Percentiles rank a stretch among this genome's conserved stretches.
These are phyloP conservation scores for Tetrax tetrax DNA, from an alignment of 2,113 vertebrate species.

Conservation along the genomic window DNA sequence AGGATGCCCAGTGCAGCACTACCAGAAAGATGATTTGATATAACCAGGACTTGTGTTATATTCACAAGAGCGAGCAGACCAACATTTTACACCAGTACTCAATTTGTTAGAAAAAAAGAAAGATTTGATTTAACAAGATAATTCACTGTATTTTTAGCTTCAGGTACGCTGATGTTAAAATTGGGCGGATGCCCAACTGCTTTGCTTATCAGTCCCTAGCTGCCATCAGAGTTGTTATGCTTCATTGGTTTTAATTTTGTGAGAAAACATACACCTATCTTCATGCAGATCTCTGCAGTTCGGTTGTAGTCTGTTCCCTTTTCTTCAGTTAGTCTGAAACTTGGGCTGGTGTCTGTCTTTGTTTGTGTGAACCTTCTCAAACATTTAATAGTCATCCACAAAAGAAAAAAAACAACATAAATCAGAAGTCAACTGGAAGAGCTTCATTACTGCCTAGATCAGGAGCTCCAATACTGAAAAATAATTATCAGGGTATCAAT, in stretches of 20 bases:
- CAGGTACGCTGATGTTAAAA: accelerated
- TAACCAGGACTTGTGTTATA: not conserved
- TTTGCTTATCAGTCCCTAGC: not conserved
- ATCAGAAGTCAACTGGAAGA: not conserved
- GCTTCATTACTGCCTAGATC: not conserved
- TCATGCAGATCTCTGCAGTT: not conserved
- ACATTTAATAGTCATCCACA: not conserved
- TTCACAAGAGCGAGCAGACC: accelerated
- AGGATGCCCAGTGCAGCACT: too few relatives aligned
- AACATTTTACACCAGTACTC: not conserved
- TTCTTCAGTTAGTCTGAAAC: not conserved
- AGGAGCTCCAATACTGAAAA: not conserved
- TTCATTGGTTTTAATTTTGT: not conserved
- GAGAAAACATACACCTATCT: not conserved
- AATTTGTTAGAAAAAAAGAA: not conserved
- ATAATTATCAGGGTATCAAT: too few relatives aligned
- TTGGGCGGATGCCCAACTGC: not conserved
- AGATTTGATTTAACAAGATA: not conserved
- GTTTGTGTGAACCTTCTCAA: not conserved
- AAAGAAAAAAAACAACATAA: not conserved
- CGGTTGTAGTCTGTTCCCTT: not conserved
- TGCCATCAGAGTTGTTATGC: not conserved
- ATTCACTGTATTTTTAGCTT: not conserved
- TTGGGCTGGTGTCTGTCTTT: not conserved
- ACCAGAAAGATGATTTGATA: not conserved